Conservation (phyloP, 1,140 invertebrate species). For the Diabrotica undecimpunctata region DNA sequence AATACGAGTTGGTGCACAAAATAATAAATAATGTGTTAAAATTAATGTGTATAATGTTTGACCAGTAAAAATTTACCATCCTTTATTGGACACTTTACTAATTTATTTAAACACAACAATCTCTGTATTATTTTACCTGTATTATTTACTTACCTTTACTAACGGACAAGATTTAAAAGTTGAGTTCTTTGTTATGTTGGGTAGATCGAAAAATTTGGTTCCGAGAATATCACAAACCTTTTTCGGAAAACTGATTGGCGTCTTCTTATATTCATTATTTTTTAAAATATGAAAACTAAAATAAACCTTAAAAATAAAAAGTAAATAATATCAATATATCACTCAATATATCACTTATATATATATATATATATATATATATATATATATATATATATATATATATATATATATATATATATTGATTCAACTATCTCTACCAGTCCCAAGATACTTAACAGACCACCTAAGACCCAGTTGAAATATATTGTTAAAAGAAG, state of each 20-base stretch:
- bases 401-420: too few relatives aligned
- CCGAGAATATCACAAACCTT: slow-evolving; percentile 4
- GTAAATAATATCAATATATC: not conserved
- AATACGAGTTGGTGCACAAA: too few relatives aligned
- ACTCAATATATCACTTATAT: too few relatives aligned
- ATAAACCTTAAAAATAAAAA: slow-evolving; percentile 4
- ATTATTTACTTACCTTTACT: not conserved
- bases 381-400: too few relatives aligned
- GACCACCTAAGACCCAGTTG: too few relatives aligned
- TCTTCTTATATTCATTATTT: slow-evolving; percentile 7
- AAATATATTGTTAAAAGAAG: too few relatives aligned
- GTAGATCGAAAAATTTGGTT: slow-evolving; percentile 4
- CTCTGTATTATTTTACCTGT: not conserved
- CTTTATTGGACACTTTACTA: too few relatives aligned
- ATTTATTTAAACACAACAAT: not conserved
- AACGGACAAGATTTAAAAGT: not conserved
- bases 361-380: too few relatives aligned
- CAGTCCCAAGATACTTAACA: too few relatives aligned
- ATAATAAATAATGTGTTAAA: not conserved
- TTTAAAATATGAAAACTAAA: slow-evolving; percentile 8
- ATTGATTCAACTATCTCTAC: too few relatives aligned
- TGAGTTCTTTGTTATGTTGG: slow-evolving; percentile 4
- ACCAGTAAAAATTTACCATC: not conserved
- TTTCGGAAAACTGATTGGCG: slow-evolving; percentile 2
- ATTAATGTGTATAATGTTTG: too few relatives aligned